These are phyloP conservation scores for Diadromus collaris DNA, from an alignment of 2,888 invertebrate genomes.

Conservation along the genomic window DNA sequence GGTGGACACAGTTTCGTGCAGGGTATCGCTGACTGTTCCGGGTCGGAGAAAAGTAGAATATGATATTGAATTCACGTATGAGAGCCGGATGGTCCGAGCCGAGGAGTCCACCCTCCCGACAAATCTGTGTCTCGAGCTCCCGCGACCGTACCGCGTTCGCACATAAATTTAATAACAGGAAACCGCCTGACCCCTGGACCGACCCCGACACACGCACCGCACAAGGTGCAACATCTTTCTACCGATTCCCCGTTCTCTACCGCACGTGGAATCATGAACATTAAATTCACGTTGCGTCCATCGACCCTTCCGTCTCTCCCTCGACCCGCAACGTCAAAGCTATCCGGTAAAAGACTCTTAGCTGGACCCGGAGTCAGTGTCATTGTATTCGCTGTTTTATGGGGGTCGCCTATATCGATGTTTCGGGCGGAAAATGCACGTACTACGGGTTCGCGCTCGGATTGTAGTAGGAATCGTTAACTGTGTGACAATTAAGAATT, in stretches of 20 bases:
- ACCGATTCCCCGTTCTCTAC: conserved; percentile 48
- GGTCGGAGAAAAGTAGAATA: conserved; percentile 56
- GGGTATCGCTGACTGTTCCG: conserved; percentile 47
- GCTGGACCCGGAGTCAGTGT: no score
- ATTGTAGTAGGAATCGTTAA: no score
- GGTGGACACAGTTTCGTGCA: conserved; percentile 38
- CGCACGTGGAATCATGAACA: conserved; percentile 65
- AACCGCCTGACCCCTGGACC: conserved; percentile 71
- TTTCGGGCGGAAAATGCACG: no score
- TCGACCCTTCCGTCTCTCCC: conserved; percentile 35
- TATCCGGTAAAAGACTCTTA: neutral
- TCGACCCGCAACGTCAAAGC: conserved; percentile 14
- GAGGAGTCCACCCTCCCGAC: conserved; percentile 63
- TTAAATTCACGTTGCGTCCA: conserved; percentile 60
- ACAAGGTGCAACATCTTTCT: conserved; percentile 13
- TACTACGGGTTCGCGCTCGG: no score
- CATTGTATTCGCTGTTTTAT: no score
- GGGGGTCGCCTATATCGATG: no score
- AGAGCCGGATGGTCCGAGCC: conserved; percentile 44
- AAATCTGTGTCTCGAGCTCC: conserved; percentile 69
- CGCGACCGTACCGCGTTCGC: conserved; percentile 64
- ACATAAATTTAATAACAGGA: conserved; percentile 75
- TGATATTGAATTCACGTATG: conserved; percentile 70
- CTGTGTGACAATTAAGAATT: no score
- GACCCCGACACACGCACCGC: conserved; percentile 37